Evolutionary conservation across 2,113 vertebrate genomes (phyloP).

Genomic region (Macquaria ambigua): DNA sequence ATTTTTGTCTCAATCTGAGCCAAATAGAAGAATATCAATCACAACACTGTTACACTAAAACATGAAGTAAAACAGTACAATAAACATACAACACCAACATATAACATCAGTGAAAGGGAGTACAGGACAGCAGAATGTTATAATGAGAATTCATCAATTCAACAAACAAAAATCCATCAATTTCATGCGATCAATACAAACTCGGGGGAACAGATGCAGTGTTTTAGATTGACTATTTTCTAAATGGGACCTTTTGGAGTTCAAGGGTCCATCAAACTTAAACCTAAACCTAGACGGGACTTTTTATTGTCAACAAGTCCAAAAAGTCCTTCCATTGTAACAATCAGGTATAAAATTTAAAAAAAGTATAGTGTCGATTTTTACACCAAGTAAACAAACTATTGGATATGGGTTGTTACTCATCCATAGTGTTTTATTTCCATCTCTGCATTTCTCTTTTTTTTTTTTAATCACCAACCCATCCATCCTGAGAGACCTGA

Average conservation of each 20-base stretch:
- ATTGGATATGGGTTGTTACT: neutral
- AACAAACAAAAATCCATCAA: neutral
- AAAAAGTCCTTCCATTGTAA: neutral
- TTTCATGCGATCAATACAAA: neutral
- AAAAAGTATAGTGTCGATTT: neutral
- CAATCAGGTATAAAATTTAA: neutral
- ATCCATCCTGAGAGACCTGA: conserved; percentile 3
- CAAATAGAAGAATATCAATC: neutral
- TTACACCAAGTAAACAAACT: neutral
- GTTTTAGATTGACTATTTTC: neutral
- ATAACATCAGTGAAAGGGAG: neutral
- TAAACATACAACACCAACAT: neutral
- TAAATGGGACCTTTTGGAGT: neutral
- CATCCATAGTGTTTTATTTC: neutral
- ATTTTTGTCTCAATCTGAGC: neutral
- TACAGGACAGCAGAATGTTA: neutral
- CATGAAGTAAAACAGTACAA: neutral
- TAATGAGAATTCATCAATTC: neutral
- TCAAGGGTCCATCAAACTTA: neutral
- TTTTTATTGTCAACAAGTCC: neutral
- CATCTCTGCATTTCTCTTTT: neutral
- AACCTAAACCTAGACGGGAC: too few relatives aligned
- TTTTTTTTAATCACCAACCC: neutral
- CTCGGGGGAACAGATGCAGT: too few relatives aligned
- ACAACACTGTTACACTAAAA: neutral